These are phyloP conservation scores for Chaetops frenatus DNA, from an alignment of 2,113 vertebrate species.

Conservation along the genomic window DNA sequence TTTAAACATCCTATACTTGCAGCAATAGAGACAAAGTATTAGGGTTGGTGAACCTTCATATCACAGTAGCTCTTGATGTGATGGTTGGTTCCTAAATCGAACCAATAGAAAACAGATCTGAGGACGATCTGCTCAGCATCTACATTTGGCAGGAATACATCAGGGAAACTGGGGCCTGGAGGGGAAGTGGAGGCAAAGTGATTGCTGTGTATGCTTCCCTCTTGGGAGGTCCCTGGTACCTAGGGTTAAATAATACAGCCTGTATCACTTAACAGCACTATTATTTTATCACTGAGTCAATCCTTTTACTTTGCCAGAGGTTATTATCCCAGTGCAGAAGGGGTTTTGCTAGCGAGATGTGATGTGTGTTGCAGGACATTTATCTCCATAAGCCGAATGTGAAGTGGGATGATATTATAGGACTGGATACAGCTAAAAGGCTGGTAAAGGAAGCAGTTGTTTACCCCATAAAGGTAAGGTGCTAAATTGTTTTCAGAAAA, in stretches of 20 bases:
- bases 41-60: not conserved
- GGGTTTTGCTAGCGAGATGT: constrained; percentile 34
- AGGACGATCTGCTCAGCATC: not conserved
- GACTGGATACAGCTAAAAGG: constrained; percentile 91
- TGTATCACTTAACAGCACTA: not conserved
- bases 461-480: constrained; percentile 89
- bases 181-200: not conserved
- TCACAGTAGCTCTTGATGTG: not conserved
- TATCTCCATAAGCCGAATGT: constrained; percentile 91
- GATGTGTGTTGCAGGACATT: constrained; percentile 80
- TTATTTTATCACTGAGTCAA: not conserved
- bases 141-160: not conserved
- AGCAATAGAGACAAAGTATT: not conserved
- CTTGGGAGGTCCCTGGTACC: not conserved
- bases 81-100: not conserved
- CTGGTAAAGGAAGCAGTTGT: constrained; percentile 98
- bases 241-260: not conserved
- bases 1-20: not conserved
- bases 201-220: not conserved
- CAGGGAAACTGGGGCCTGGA: not conserved
- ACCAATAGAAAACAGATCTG: not conserved
- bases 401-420: constrained; percentile 93
- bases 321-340: not conserved
- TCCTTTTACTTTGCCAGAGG: not conserved
- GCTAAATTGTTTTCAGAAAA: not conserved